Conservation (phyloP, 2,113 vertebrate species). For the Plectropomus leopardus region DNA sequence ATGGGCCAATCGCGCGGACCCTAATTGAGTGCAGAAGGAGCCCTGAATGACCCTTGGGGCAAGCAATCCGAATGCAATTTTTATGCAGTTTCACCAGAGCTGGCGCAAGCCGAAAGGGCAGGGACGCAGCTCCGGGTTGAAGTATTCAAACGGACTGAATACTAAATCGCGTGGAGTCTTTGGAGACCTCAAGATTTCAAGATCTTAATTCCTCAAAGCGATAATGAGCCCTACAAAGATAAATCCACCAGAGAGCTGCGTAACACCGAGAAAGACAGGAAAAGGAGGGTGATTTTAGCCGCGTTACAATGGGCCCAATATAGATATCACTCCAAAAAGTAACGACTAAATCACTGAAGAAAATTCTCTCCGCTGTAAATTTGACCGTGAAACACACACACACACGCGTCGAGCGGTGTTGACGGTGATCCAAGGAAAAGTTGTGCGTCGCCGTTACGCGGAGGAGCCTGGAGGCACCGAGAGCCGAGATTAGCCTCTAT, state of each 20-base stretch:
- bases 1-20: slow-evolving; percentile 31
- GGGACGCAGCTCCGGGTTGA: slow-evolving; percentile 31
- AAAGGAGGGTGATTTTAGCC: no score
- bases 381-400: neutral
- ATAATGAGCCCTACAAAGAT: neutral
- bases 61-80: slow-evolving; percentile 47
- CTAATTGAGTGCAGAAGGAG: slow-evolving; percentile 64
- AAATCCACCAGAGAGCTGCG: neutral
- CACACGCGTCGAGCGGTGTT: neutral
- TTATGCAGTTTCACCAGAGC: slow-evolving; percentile 42
- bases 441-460: slow-evolving; percentile 63
- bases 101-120: slow-evolving; percentile 55
- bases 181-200: neutral
- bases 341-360: no score
- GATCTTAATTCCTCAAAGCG: slow-evolving; percentile 14
- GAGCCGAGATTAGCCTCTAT: slow-evolving; percentile 33
- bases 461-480: slow-evolving; percentile 35
- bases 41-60: slow-evolving; percentile 32
- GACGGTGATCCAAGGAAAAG: slow-evolving; percentile 56
- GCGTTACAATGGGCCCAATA: neutral
- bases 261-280: neutral
- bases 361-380: neutral
- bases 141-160: slow-evolving; percentile 46
- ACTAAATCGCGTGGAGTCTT: slow-evolving; percentile 24
- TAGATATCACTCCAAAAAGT: neutral